Evolutionary conservation across 2,888 invertebrate species (phyloP).

Genomic region (Megalurothrips usitatus): DNA sequence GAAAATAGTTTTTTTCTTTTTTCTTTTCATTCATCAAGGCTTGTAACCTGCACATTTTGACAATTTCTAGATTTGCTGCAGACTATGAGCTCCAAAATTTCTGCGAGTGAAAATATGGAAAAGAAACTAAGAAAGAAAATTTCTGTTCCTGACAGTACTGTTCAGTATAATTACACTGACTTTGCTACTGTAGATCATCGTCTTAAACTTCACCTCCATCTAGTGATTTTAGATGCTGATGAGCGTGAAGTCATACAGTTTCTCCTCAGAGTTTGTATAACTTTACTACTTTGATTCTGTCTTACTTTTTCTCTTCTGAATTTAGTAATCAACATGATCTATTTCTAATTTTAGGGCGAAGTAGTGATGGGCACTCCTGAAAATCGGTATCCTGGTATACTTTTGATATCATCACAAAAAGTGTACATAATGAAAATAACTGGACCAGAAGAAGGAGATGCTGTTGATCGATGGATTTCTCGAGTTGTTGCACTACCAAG

Average conservation of each 20-base stretch:
- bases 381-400: conserved; percentile 12
- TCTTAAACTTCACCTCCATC: conserved; percentile 54
- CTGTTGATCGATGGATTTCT: conserved; percentile 4
- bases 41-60: background rate
- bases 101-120: conserved; percentile 43
- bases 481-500: background rate
- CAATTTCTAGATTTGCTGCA: conserved; percentile 49
- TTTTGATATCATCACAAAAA: background rate
- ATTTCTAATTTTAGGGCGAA: background rate
- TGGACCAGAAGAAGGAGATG: background rate
- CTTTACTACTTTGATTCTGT: background rate
- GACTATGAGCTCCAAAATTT: conserved; percentile 47
- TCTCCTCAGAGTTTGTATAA: conserved; percentile 46
- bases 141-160: conserved; percentile 41
- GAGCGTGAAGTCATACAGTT: conserved; percentile 54
- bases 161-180: conserved; percentile 54
- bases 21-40: conserved; percentile 13
- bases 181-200: conserved; percentile 56
- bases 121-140: conserved; percentile 36
- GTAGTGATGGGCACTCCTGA: background rate
- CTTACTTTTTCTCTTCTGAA: background rate
- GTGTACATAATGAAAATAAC: background rate
- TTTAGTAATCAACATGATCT: background rate
- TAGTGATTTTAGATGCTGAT: conserved; percentile 53
- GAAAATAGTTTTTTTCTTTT: background rate